These are phyloP conservation scores for Latheticus oryzae DNA, from an alignment of 2,888 invertebrate genomes.

Conservation along the genomic window DNA sequence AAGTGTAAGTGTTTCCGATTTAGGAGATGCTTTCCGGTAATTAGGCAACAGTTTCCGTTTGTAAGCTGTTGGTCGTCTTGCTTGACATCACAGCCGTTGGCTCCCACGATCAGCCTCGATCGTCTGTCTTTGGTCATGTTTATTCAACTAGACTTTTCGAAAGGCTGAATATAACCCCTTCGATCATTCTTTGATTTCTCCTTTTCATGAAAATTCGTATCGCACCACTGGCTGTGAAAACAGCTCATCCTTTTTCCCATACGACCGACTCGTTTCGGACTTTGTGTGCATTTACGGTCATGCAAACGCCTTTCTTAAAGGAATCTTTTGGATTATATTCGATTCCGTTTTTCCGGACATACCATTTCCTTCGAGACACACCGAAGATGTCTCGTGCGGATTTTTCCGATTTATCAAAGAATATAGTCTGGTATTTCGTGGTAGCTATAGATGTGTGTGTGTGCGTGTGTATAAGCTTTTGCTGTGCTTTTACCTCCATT, in stretches of 20 bases:
- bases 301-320: conserved; percentile 27
- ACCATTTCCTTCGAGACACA: conserved; percentile 25
- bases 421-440: conserved; percentile 19
- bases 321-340: conserved; percentile 37
- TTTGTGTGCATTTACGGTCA: conserved; percentile 28
- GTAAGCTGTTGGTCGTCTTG: conserved; percentile 42
- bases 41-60: conserved; percentile 45
- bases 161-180: conserved; percentile 9
- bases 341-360: conserved; percentile 35
- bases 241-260: conserved; percentile 23
- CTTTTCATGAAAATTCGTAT: conserved; percentile 31
- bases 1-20: conserved; percentile 44
- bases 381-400: conserved; percentile 28
- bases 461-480: neutral
- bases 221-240: conserved; percentile 35
- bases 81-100: conserved; percentile 42
- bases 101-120: conserved; percentile 37
- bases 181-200: conserved; percentile 33
- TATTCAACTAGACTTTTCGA: conserved; percentile 36
- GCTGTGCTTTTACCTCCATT: conserved; percentile 32
- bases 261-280: conserved; percentile 19
- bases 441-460: too few species aligned
- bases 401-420: conserved; percentile 33
- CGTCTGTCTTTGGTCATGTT: conserved; percentile 32
- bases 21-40: conserved; percentile 44